Evolutionary conservation across 1,140 invertebrate species (phyloP).

Genomic region (Calliopsis andreniformis): DNA sequence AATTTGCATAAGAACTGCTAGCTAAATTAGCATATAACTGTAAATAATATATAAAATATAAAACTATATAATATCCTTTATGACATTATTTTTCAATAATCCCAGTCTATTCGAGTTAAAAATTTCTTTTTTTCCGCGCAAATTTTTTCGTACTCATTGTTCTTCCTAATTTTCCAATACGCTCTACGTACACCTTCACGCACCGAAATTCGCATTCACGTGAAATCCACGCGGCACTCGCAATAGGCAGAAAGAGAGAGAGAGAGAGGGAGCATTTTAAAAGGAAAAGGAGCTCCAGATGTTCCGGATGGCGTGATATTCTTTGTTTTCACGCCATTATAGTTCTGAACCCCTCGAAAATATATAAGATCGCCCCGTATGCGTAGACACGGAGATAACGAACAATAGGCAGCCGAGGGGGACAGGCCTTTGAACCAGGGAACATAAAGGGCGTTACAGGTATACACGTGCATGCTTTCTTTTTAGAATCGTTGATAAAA

Average conservation of each 20-base stretch:
- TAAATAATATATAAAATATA: constrained; percentile 1
- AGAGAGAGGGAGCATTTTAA: constrained; percentile 5
- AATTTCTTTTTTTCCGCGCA: constrained; percentile 19
- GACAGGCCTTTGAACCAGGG: constrained; percentile 25
- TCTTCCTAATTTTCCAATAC: constrained; percentile 40
- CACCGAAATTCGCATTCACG: constrained; percentile 28
- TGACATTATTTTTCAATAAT: no score
- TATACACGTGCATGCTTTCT: background rate
- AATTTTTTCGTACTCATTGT: constrained; percentile 47
- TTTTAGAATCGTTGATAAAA: constrained; percentile 11
- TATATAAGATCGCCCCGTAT: constrained; percentile 29
- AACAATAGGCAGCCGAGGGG: constrained; percentile 33
- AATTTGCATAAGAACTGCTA: background rate
- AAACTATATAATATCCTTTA: background rate
- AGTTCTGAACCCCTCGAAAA: constrained; percentile 24
- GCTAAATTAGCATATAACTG: constrained; percentile 7
- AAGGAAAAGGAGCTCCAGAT: constrained; percentile 30
- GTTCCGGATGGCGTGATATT: background rate
- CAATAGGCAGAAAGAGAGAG: no score
- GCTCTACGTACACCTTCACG: background rate
- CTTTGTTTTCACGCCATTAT: constrained; percentile 37
- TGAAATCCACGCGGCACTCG: background rate
- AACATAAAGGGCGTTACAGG: constrained; percentile 21
- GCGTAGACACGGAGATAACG: constrained; percentile 44
- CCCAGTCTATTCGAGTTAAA: no score